Base-by-base conservation (phyloP, 1,140 invertebrate genomes). In the Proctacanthus coquilletti region DNA sequence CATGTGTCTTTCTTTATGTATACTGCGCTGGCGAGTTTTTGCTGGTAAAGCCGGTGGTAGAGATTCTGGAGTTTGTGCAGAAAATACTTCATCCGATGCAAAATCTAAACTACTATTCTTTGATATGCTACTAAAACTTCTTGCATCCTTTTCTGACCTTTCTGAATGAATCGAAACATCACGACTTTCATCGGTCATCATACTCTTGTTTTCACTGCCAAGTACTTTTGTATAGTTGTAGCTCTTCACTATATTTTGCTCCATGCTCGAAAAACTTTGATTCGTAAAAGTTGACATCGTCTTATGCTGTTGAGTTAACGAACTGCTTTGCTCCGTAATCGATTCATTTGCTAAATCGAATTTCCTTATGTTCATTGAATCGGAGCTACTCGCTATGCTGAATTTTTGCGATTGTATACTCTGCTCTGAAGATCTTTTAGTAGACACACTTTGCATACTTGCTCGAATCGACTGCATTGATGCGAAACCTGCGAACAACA, bases 401-500 rank as follows among this genome's bases (percentile, higher is more conserved):
- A 53, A 29, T 55, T 32, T 32, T 13, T 32, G 30, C 10, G 30
- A 60, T 60, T 48, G 64, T 53, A 53, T 69, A 68, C 51, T 72
- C 65, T 72, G 41, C 64, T 72, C 47, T 61, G 63, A 51, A 5
- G 71, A 72, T 39, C 70, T 68, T 34, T 68, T 66, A 3, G 62
- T 53, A 10, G 68, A 65, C 36, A 71, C 75, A 46, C 70, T 72
- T 45, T 72, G 70, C 3, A 67, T 68, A 18, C 69, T 71, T 32
- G 71, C 74, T 44, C 72, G 61, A 45, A 70, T 64, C 17, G 69
- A 74, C 40, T 75, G 72, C 64, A 80, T 74, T 3, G 78, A 81
- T 34, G 78, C 71, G 54, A 84, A 82, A 41, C 80, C 81, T 39
- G 74, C 76, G 53, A 72, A 32, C 27, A n/a, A 17, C 3, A 29